Evolutionary conservation across 2,888 invertebrate species (phyloP), one percentile per base, ranked within the genome.

Genomic region (Leucania comma): DNA sequence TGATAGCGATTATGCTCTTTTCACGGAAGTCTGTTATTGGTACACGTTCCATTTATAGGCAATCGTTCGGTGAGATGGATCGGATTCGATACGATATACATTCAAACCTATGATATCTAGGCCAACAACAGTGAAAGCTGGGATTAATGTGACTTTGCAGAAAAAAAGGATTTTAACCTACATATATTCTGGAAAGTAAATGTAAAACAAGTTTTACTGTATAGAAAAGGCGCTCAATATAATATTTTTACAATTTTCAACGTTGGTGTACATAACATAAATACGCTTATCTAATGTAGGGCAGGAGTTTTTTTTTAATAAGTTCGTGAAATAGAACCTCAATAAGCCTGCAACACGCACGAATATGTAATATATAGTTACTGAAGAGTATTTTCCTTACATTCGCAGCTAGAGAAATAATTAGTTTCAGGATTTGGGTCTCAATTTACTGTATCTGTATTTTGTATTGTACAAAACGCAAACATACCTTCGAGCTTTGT

Each of bases 401-500:
- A 60, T 46, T 63, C 56, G 56, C 20, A 50, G 17, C 20, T 56
- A 54, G 35, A 42, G 56, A 38, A 72, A 65, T 77, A 83, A 83
- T 82, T 72, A 68, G 67, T 69, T 79, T 69, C 38, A 70, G 72
- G 59, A 80, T 82, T 84, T 82, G 75, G 72, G 69, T 26, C 69
- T 68, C 75, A 81, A 69, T 82, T 72, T 75, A n/a, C n/a, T n/a
- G n/a, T n/a, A n/a, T n/a, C n/a, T n/a, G n/a, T n/a, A n/a, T n/a
- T n/a, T n/a, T n/a, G n/a, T n/a, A n/a, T n/a, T n/a, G n/a, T n/a
- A 81, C 73, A 69, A 56, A 70, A 78, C 63, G 75, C 72, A 75
- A 83, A 82, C 73, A 70, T 73, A 80, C 69, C 68, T 68, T 56
- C 62, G 68, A 73, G 75, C 78, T 78, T 82, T 89, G 85, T 84